Conservation (phyloP, 2,797 vertebrate species). For the Protosalanx chinensis region DNA sequence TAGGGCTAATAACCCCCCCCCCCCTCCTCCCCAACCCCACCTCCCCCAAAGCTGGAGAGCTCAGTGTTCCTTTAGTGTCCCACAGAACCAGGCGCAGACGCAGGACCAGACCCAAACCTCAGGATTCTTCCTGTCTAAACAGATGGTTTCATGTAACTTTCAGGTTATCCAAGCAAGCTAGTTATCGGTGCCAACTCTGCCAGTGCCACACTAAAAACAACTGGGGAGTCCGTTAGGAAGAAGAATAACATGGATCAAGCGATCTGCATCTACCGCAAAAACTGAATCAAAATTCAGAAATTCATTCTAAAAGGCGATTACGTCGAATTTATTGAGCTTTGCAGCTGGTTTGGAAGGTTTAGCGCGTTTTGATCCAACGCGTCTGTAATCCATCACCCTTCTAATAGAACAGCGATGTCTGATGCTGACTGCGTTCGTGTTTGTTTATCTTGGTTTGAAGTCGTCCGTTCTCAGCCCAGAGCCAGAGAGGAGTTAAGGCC, state of each 20-base stretch:
- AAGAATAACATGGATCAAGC: too few relatives aligned
- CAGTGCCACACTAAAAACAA: slow-evolving; percentile 3
- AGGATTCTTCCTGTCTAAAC: slow-evolving; percentile 62
- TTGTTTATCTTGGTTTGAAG: slow-evolving; percentile 31
- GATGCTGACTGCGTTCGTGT: slow-evolving; percentile 15
- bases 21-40: not conserved
- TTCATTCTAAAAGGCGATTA: slow-evolving; percentile 19
- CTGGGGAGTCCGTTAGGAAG: too few relatives aligned
- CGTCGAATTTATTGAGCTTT: slow-evolving; percentile 32
- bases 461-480: slow-evolving; percentile 6
- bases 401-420: slow-evolving; percentile 35
- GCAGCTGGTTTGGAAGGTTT: slow-evolving; percentile 12
- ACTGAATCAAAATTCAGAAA: slow-evolving; percentile 17
- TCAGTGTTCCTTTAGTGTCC: slow-evolving; percentile 64
- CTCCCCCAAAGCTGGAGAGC: slow-evolving; percentile 20
- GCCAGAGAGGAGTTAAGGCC: not conserved
- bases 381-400: slow-evolving; percentile 32
- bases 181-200: slow-evolving; percentile 59
- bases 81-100: slow-evolving; percentile 57
- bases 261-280: too few relatives aligned
- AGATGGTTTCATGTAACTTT: slow-evolving; percentile 71
- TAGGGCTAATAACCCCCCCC: slow-evolving; percentile 35
- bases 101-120: slow-evolving; percentile 52
- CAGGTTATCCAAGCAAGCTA: slow-evolving; percentile 53
- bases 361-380: slow-evolving; percentile 5